phyloP scores from a whole-genome alignment of 2,797 vertebrate genomes.

The Myotis myotis region DNA sequence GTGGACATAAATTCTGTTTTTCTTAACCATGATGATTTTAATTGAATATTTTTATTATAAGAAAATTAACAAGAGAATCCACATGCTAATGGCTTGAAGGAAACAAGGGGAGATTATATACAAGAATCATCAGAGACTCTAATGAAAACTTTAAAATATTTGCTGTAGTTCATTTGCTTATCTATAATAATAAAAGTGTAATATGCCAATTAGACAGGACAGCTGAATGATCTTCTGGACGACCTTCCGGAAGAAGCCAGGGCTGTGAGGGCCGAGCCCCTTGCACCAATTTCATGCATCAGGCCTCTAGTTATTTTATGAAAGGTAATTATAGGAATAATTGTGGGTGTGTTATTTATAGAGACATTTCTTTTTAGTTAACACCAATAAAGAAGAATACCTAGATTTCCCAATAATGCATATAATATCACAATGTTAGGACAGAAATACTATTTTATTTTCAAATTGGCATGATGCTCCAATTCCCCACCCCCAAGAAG shows the following conservation, averaged over 20 bases:
- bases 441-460: neutral
- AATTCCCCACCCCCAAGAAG: neutral
- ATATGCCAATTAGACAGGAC: too few relatives aligned
- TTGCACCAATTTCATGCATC: too few relatives aligned
- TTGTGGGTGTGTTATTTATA: neutral
- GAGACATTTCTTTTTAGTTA: neutral
- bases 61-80: neutral
- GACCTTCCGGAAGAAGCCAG: too few relatives aligned
- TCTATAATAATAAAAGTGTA: too few relatives aligned
- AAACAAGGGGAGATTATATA: neutral
- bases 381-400: neutral
- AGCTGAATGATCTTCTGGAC: too few relatives aligned
- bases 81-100: neutral
- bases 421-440: neutral
- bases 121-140: neutral
- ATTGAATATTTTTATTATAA: conserved; percentile 3
- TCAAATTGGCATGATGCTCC: rapidly evolving
- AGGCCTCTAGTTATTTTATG: neutral
- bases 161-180: neutral
- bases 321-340: neutral
- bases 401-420: neutral
- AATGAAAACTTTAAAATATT: neutral
- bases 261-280: too few relatives aligned
- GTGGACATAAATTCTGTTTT: neutral
- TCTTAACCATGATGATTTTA: neutral